Evolutionary conservation across 2,113 vertebrate genomes (phyloP).

Genomic region (Sakesphorus luctuosus): DNA sequence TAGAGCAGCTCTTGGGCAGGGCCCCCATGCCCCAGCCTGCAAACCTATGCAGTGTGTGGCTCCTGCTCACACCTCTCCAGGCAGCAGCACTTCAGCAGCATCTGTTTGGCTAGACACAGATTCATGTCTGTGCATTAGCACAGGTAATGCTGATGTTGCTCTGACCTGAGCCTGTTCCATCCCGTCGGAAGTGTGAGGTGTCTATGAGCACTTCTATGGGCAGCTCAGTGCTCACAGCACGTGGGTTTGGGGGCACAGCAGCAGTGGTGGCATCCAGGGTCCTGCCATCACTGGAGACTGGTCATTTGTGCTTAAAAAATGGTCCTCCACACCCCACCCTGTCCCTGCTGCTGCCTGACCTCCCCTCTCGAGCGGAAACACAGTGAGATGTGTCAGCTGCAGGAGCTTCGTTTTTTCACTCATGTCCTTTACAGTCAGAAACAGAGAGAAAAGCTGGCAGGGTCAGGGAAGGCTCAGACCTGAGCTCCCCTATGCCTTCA

Average conservation of each 20-base stretch:
- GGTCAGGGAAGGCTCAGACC: background rate
- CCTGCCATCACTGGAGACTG: background rate
- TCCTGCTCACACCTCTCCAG: background rate
- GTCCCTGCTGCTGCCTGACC: background rate
- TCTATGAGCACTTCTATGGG: accelerated
- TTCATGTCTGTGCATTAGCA: background rate
- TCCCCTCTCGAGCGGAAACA: background rate
- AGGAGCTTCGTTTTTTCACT: background rate
- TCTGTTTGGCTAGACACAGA: background rate
- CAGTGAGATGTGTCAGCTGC: background rate
- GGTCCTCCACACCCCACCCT: no score
- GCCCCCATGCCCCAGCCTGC: background rate
- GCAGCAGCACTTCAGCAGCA: background rate
- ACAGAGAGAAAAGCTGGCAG: background rate
- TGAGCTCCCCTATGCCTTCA: background rate
- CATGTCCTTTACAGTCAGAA: background rate
- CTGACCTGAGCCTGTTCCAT: background rate
- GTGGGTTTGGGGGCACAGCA: accelerated
- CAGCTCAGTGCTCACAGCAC: background rate
- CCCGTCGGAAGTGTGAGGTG: background rate
- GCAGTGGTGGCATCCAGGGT: background rate
- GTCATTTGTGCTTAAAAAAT: background rate
- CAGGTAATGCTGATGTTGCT: background rate
- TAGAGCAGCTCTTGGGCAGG: background rate
- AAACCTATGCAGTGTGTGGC: background rate